Percentiles rank a stretch among this genome's conserved stretches.
phyloP scores from a whole-genome alignment of 2,888 invertebrate species.

The Macaria notata region DNA sequence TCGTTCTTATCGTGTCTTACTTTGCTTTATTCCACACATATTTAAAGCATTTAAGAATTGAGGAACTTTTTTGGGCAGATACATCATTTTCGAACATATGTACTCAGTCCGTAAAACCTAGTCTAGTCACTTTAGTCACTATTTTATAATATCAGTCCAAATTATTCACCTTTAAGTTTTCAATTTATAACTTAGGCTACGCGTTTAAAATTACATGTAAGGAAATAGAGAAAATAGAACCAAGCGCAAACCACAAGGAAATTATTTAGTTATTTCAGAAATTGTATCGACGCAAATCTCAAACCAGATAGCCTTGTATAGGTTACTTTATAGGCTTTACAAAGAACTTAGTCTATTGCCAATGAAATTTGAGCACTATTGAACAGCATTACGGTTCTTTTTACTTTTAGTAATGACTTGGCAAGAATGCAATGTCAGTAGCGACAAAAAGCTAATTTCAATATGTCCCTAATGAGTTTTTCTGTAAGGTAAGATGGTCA shows the following conservation, averaged over 20 bases:
- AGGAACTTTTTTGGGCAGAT: too few relatives aligned
- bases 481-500: not conserved
- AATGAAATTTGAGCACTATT: constrained; percentile 2
- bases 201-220: too few relatives aligned
- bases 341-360: not conserved
- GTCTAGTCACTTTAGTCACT: too few relatives aligned
- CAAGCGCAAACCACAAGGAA: not conserved
- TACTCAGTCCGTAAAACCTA: too few relatives aligned
- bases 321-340: not conserved
- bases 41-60: too few relatives aligned
- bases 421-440: constrained; percentile 12
- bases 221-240: not conserved
- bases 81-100: too few relatives aligned
- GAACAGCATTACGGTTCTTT: not conserved
- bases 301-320: constrained; percentile 13
- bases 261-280: constrained; percentile 4
- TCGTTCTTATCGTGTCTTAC: too few relatives aligned
- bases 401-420: not conserved
- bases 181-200: too few relatives aligned
- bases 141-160: too few relatives aligned
- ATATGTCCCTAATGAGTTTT: constrained; percentile 4
- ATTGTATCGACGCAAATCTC: constrained; percentile 4
- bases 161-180: too few relatives aligned
- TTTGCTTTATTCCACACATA: too few relatives aligned
- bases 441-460: constrained; percentile 9